Evolutionary conservation across 2,797 vertebrate species (phyloP).

Genomic region (Takifugu rubripes): DNA sequence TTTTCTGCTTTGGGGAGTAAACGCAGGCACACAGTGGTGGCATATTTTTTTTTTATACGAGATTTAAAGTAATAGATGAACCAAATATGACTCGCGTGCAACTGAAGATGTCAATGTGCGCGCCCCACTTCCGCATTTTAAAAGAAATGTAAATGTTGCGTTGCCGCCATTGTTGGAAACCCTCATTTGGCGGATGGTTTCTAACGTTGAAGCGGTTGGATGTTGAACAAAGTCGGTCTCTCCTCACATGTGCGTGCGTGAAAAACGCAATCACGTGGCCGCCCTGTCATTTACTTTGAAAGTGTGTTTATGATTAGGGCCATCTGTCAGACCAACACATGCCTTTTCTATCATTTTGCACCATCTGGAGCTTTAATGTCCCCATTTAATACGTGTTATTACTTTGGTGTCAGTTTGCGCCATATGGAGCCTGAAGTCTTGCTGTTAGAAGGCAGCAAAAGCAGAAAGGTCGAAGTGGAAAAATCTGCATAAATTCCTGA

Average conservation of each 20-base stretch:
- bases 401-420: slow-evolving; percentile 6
- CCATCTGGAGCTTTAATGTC: slow-evolving; percentile 38
- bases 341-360: slow-evolving; percentile 16
- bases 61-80: neutral
- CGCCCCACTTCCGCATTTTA: slow-evolving; percentile 58
- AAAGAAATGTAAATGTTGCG: neutral
- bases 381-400: slow-evolving; percentile 3
- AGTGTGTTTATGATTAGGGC: slow-evolving; percentile 40
- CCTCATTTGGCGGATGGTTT: neutral
- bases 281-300: slow-evolving; percentile 50
- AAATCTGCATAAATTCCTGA: neutral
- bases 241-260: neutral
- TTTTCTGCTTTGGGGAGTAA: neutral
- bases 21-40: neutral
- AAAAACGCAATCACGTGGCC: slow-evolving; percentile 42
- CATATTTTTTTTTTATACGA: neutral
- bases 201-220: neutral
- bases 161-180: neutral
- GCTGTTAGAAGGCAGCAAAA: neutral
- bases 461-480: neutral
- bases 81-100: neutral
- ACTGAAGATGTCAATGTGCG: slow-evolving; percentile 12
- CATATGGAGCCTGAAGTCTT: slow-evolving; percentile 2
- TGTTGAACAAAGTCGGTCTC: neutral
- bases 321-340: slow-evolving; percentile 45